These are phyloP conservation scores for Lepidurus arcticus DNA, from an alignment of 1,140 invertebrate genomes.

Conservation along the genomic window DNA sequence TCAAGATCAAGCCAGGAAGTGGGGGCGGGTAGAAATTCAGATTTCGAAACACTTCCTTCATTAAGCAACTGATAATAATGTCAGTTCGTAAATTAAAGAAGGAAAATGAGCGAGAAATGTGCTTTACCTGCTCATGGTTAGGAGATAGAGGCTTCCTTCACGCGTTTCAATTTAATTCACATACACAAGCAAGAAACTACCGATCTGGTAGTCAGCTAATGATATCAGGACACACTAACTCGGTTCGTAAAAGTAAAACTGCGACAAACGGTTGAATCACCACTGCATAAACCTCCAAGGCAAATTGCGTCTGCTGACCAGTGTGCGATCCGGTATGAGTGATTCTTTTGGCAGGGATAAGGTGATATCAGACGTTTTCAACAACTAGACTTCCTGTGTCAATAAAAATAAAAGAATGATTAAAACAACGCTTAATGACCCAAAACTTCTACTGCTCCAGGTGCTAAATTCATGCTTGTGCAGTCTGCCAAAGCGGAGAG, in stretches of 20 bases:
- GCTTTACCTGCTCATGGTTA: not conserved
- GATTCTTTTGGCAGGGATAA: not conserved
- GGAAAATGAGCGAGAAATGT: too few relatives aligned
- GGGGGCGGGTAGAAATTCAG: not conserved
- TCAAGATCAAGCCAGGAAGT: too few relatives aligned
- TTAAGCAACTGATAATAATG: too few relatives aligned
- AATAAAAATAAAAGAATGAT: not conserved
- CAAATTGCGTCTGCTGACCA: not conserved
- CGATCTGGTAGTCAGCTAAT: not conserved
- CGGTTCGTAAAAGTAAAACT: not conserved
- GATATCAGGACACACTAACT: not conserved
- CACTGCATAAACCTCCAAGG: not conserved
- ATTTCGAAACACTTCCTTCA: not conserved
- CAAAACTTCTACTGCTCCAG: not conserved
- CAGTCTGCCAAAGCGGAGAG: not conserved
- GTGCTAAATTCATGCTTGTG: not conserved
- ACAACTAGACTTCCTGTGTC: not conserved
- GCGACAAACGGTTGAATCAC: not conserved
- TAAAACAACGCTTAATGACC: not conserved
- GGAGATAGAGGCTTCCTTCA: not conserved
- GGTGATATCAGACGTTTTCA: conserved; percentile 7
- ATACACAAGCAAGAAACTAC: not conserved
- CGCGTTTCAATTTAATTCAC: not conserved
- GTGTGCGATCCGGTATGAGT: not conserved
- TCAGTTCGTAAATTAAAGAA: too few relatives aligned